A percentile compares a stretch with the other conserved stretches of the same genome.
phyloP scores from a whole-genome alignment of 2,113 vertebrate genomes.

The Leptosomus discolor region DNA sequence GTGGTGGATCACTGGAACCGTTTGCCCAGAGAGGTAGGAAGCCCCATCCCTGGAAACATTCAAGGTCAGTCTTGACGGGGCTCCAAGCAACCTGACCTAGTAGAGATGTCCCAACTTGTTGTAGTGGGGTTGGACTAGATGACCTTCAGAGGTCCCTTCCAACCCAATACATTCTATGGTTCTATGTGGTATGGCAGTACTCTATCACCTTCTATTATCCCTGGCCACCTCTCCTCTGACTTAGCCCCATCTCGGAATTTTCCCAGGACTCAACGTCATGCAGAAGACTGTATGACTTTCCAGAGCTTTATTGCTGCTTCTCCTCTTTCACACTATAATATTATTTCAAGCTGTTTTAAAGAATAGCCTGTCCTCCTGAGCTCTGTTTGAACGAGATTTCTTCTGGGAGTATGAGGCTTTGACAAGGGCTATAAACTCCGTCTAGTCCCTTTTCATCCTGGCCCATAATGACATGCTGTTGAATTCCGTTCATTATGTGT shows the following conservation, averaged over 20 bases:
- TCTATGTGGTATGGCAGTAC: background rate
- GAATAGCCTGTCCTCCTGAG: background rate
- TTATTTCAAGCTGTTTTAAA: background rate
- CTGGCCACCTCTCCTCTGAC: background rate
- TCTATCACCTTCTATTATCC: background rate
- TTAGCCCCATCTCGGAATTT: background rate
- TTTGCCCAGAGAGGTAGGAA: too few species aligned
- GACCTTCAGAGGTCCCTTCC: background rate
- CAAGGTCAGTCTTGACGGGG: too few species aligned
- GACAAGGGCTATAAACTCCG: background rate
- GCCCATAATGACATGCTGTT: background rate
- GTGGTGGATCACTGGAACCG: too few species aligned
- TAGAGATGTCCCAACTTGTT: too few species aligned
- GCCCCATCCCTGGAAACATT: too few species aligned
- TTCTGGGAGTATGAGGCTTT: background rate
- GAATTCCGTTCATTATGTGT: background rate
- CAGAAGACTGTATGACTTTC: too few species aligned
- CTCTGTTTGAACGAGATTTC: background rate
- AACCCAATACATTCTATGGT: background rate
- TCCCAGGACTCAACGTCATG: background rate
- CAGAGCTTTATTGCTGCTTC: background rate
- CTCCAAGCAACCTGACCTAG: too few species aligned
- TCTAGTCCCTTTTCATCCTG: background rate
- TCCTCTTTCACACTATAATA: background rate
- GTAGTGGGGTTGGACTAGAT: background rate